Base-by-base conservation (phyloP, 2,113 vertebrate genomes). In the Porphyrio hochstetteri region DNA sequence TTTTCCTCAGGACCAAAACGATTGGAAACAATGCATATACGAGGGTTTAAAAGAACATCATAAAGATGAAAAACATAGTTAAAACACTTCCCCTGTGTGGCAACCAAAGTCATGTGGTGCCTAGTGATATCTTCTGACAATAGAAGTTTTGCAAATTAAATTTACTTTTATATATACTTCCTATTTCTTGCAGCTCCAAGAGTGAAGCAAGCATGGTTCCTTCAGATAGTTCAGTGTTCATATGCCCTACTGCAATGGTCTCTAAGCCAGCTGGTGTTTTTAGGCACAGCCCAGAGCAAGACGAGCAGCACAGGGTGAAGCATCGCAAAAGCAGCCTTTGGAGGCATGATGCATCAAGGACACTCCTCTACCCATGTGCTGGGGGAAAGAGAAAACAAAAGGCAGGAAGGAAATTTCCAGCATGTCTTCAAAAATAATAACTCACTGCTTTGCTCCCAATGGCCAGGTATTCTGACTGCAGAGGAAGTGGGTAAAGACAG, bases 71-170 rank as follows among this genome's bases (percentile, higher is more conserved):
- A 90, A 79, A 65, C 0, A 4, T 77, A 50, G 61, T 88, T 69
- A 27, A 93, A 80, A 72, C 61, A 55, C 28, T 79, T 89, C n/a
- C 50, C 14, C 46, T 17, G 19, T 42, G 28, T 9, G 10, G 17
- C 0, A 0, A 63, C 17, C 57, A 72, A 50, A 7, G 27, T 40
- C 20, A 23, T 24, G 10, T 5, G 16, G 35, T 25, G 21, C 16
- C 36, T 88, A 63, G 42, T 53, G 61, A 20, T 15, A 38, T 55
- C 13, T 76, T 71, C 36, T 40, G 53, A 36, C 28, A 8, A 61
- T 74, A 61, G 74, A 59, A 0, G 1, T 95, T 88, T 85, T 92
- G 10, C 33, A 61, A 92, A 59, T 11, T 4, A 63, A 69, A 91
- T 70, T 74, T 56, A 50, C 63, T 80, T 91, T 57, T 76, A 31